Base-by-base conservation (phyloP, 1,140 invertebrate species). In the Drosophila dunni region DNA sequence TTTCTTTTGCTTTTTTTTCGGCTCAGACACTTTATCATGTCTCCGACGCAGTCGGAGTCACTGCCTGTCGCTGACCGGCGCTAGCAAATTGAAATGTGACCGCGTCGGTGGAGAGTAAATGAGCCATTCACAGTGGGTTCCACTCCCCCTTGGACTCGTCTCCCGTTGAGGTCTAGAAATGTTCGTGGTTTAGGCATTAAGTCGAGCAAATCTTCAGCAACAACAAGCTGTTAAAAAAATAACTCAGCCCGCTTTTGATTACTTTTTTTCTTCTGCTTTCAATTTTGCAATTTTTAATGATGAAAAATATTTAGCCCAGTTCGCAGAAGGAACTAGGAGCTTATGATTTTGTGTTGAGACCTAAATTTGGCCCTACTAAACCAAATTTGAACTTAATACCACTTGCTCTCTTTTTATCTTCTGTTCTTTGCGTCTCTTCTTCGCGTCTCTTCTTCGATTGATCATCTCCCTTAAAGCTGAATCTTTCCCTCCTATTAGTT, bases 51-150 rank as follows among this genome's bases (percentile, higher is more conserved):
- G 24, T 29, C 24, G 24, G 24, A 29, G 24, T 29, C 24, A 6
- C 4, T 5, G 66, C 68, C 68, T 77, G 73, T 54, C 51, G 71
- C 69, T 85, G 81, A 81, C 78, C 73, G 78, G 58, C 36, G 69
- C 63, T 68, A 73, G 77, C 76, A 88, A 88, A 83, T 88, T 88
- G 83, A 88, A 89, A 83, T 83, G 79, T 83, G 83, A 69, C 79
- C 72, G 68, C 65, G 73, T 65, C 76, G 83, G 72, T 80, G 69
- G 53, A 57, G 62, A 69, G 72, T 88, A 88, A 88, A 88, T 88
- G 84, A 89, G 83, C 68, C 84, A 29, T 46, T 75, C 82, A 60
- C 75, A 86, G 42, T 60, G 63, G 53, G 68, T 56, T 11, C 20
- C 15, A 56, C 11, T 11, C 24, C 11, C n/a, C n/a, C 13, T 13